Conservation (phyloP, 2,888 invertebrate genomes). For the Nomada lathburiana region DNA sequence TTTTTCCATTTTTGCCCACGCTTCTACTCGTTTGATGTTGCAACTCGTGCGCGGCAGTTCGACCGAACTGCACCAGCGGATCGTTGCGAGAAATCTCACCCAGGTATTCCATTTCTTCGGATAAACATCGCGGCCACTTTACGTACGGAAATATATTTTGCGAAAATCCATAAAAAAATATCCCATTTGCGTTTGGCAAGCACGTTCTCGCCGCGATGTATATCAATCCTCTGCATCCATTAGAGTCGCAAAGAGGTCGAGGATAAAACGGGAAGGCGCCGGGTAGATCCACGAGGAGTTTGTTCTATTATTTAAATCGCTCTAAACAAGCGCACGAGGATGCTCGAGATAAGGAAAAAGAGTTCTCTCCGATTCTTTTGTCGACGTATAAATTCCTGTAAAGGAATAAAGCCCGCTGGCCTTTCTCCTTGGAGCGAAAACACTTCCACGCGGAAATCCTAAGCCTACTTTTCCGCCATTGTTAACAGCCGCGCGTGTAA, state of each 20-base stretch:
- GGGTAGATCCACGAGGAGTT: conserved; percentile 6
- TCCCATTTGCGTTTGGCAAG: neutral
- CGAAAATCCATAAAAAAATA: neutral
- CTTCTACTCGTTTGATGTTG: neutral
- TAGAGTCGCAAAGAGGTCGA: neutral
- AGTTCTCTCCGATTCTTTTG: neutral
- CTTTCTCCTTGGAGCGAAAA: neutral
- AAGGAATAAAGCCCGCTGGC: conserved; percentile 1
- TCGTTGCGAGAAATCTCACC: neutral
- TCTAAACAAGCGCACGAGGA: conserved; percentile 24
- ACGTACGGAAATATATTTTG: neutral
- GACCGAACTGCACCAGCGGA: neutral
- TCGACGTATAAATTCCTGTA: neutral
- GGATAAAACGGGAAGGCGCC: neutral
- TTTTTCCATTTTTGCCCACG: neutral
- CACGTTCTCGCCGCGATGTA: conserved; percentile 9
- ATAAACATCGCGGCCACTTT: neutral
- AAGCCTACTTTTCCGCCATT: neutral
- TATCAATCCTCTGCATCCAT: neutral
- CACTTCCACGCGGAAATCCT: neutral
- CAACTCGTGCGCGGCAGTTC: neutral
- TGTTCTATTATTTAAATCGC: conserved; percentile 40
- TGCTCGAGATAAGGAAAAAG: conserved; percentile 3
- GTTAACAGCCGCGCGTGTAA: too few species aligned
- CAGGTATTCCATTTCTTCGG: neutral